A percentile compares a stretch with the other conserved stretches of the same genome.
These are phyloP conservation scores for Cephus spinipes DNA, from an alignment of 2,888 invertebrate genomes.

Conservation along the genomic window DNA sequence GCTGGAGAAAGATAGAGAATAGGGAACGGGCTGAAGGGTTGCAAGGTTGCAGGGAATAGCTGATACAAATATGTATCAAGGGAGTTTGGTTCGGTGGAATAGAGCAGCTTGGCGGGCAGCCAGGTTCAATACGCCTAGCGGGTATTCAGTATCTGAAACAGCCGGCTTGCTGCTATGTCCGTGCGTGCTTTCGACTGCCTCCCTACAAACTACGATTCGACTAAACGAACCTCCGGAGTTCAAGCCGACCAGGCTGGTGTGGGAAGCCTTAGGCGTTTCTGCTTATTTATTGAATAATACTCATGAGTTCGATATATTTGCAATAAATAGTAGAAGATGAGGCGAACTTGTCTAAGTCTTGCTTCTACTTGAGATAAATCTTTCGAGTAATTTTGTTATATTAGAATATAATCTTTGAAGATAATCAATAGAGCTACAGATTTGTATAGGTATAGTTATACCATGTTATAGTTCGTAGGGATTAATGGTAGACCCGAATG, in stretches of 20 bases:
- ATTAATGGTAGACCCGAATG: too few species aligned
- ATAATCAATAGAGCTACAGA: too few species aligned
- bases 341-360: too few species aligned
- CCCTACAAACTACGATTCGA: constrained; percentile 2
- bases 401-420: too few species aligned
- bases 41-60: constrained; percentile 10
- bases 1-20: constrained; percentile 4
- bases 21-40: background rate
- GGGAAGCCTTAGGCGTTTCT: constrained; percentile 6
- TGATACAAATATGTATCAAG: constrained; percentile 26
- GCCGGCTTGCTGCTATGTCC: constrained; percentile 11
- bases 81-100: constrained; percentile 19
- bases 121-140: constrained; percentile 23
- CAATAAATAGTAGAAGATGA: constrained; percentile 14
- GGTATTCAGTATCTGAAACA: constrained; percentile 21
- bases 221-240: background rate
- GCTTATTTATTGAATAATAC: constrained; percentile 17
- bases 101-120: constrained; percentile 19
- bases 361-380: too few species aligned
- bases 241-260: background rate
- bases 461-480: too few species aligned
- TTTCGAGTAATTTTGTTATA: too few species aligned
- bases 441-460: too few species aligned
- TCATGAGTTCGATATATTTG: constrained; percentile 12
- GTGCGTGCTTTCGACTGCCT: constrained; percentile 1